Base-by-base conservation (phyloP, 2,113 vertebrate species). In the Todiramphus chloris region DNA sequence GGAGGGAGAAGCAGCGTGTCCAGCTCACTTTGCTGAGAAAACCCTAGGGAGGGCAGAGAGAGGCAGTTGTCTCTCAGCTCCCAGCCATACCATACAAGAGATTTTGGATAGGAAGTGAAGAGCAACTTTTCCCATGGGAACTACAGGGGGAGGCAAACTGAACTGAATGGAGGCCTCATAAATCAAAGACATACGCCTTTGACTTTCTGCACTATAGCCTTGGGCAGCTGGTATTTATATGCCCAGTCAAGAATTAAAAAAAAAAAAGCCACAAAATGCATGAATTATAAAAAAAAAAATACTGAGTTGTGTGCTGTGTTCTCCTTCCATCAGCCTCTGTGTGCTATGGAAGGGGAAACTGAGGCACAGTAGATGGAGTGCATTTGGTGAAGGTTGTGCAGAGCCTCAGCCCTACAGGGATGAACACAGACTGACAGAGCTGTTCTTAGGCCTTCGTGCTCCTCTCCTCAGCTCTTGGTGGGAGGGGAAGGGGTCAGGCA, bases 111-210 rank as follows among this genome's bases (percentile, higher is more conserved):
- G 90, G 90, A 94, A 92, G 55, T 73, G 76, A 77, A 35, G 76
- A 82, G 66, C 53, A 68, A 58, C 90, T 89, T 95, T 95, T 93
- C 88, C 94, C 91, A 93, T 93, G 94, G 91, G 83, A 93, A 93
- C 91, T 84, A 56, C 84, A 82, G 68, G 55, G 64, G 91, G 91
- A 89, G 69, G 88, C 75, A 73, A 75, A 51, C 69, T 68, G 75
- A 56, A 41, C 79, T 93, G 80, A 85, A 88, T 93, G 83, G 78
- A 91, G 41, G 30, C 59, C 80, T 93, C 83, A 76, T 93, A 93
- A 91, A 93, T 90, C 94, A 95, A 70, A 66, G 87, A 43, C 68
- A 56, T 55, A 46, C 21, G 68, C 63, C 74, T 91, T 91, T 81
- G 84, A 81, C 88, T 77, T 50, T 62, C 74, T 62, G 74, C 41